Percentiles rank a stretch among this genome's conserved stretches.
Evolutionary conservation across 2,113 vertebrate genomes (phyloP).

Genomic region (Lichenostomus cassidix): DNA sequence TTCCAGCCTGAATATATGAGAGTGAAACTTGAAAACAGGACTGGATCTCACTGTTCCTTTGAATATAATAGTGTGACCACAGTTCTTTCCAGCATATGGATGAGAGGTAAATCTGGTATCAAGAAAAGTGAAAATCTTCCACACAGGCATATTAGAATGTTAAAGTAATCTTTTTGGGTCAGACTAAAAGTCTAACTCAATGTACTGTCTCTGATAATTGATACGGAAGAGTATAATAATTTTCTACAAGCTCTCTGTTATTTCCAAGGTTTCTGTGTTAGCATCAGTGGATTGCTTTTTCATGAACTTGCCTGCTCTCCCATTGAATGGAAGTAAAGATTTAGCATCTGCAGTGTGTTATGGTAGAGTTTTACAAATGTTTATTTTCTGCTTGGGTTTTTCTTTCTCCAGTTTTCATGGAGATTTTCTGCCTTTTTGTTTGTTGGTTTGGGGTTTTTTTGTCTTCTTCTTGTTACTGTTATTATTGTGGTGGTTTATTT

Average conservation of each 20-base stretch:
- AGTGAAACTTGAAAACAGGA: neutral
- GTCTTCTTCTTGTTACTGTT: neutral
- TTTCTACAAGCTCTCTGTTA: neutral
- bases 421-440: neutral
- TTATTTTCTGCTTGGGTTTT: neutral
- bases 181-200: neutral
- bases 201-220: neutral
- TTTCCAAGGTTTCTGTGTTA: neutral
- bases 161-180: neutral
- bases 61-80: neutral
- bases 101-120: neutral
- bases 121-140: neutral
- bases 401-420: fast-evolving
- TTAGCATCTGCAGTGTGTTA: neutral
- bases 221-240: neutral
- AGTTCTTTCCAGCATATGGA: neutral
- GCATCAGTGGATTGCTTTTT: neutral
- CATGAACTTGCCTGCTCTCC: neutral
- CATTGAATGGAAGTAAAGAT: neutral
- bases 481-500: neutral
- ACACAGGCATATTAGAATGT: neutral
- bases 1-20: neutral
- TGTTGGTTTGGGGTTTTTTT: too few species aligned
- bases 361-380: neutral
- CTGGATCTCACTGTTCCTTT: neutral